Percentiles rank a stretch among this genome's conserved stretches.
These are phyloP conservation scores for Orthonychiurus folsomi DNA, from an alignment of 2,888 invertebrate species.

Conservation along the genomic window DNA sequence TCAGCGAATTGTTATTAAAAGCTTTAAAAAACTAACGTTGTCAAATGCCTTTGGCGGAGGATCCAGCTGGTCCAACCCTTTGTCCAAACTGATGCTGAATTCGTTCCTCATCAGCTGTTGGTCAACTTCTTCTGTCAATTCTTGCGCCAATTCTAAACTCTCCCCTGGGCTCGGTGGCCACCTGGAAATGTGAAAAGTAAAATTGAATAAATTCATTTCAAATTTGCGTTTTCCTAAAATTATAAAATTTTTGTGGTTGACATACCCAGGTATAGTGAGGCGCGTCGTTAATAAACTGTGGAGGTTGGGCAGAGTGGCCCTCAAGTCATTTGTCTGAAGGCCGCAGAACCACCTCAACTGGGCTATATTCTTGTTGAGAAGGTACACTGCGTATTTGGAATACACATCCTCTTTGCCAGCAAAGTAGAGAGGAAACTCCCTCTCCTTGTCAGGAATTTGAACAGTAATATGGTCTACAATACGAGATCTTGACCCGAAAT, in stretches of 20 bases:
- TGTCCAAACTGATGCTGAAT: constrained; percentile 33
- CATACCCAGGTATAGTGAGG: constrained; percentile 38
- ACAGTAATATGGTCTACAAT: constrained; percentile 69
- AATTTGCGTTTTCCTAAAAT: neutral
- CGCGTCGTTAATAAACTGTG: constrained; percentile 49
- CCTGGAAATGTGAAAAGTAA: constrained; percentile 18
- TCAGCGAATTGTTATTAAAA: neutral
- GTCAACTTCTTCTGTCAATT: constrained; percentile 38
- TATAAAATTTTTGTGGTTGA: too few relatives aligned
- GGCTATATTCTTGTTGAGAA: constrained; percentile 88
- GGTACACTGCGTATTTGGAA: constrained; percentile 81
- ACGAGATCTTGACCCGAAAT: constrained; percentile 71
- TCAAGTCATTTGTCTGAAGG: constrained; percentile 61
- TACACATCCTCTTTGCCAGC: constrained; percentile 63
- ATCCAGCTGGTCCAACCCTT: constrained; percentile 34
- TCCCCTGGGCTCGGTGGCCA: constrained; percentile 38
- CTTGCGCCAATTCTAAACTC: constrained; percentile 38
- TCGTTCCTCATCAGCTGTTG: constrained; percentile 30
- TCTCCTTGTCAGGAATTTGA: constrained; percentile 56
- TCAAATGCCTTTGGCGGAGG: constrained; percentile 16
- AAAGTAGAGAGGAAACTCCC: constrained; percentile 47
- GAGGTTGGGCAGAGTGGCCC: constrained; percentile 68
- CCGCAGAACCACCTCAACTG: constrained; percentile 73
- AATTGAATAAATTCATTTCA: neutral
- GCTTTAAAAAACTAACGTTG: constrained; percentile 15